Base-by-base conservation (phyloP, 2,113 vertebrate genomes). In the Mesembrinibis cayennensis region DNA sequence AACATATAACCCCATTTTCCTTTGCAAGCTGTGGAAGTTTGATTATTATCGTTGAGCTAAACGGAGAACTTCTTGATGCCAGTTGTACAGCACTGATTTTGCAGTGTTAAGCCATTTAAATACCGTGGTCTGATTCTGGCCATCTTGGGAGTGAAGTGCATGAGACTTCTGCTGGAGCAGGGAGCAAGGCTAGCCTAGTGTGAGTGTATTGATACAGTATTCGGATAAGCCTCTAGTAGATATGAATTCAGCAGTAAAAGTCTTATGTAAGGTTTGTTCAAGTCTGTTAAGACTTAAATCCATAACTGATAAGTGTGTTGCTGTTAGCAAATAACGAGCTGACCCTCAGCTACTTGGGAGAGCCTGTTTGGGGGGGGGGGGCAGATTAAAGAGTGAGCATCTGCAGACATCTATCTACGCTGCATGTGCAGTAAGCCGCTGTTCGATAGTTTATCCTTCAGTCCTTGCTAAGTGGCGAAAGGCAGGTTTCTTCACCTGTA, bases 401-500 rank as follows among this genome's bases (percentile, higher is more conserved):
- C 63, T 73, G 89, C 82, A 73, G 74, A 32, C 52, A 20, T 45
- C 7, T 78, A 1, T 27, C 66, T 58, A 6, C 2, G 2, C 34
- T 9, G 9, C 80, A 27, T 72, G 36, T 26, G 63, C 93, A 66
- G 38, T 52, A 34, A 53, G 50, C 71, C 9, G 1, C 85, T 45
- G 55, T 44, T 78, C 6, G 7, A 23, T 3, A 27, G 56, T 65
- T 90, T 56, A 74, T 82, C 92, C 85, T 66, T 59, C 87, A 16
- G 2, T 80, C 90, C 88, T 82, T 87, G n/a, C 90, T 25, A 44
- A 49, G 94, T 97, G 96, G 83, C 93, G 49, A 90, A 74, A 90
- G 94, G 95, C 92, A 65, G 73, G 84, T 97, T 97, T 96, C 94
- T 91, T 97, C 92, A 97, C 82, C 87, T 85, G 18, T 45, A 89